A percentile compares a stretch with the other conserved stretches of the same genome.
phyloP scores from a whole-genome alignment of 2,888 invertebrate species.

The Cacoxenus indagator region DNA sequence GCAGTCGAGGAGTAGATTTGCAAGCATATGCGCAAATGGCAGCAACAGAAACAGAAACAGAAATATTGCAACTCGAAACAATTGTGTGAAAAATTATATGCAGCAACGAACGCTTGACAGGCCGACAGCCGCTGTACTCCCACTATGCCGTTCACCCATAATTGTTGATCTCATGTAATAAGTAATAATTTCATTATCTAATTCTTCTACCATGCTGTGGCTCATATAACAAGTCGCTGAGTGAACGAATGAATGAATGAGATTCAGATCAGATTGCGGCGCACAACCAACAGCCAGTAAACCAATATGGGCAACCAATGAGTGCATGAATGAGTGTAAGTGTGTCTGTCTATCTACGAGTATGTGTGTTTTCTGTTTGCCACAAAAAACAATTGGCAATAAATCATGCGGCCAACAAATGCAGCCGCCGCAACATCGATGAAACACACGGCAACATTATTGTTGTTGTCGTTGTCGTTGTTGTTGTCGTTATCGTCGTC shows the following conservation, averaged over 20 bases:
- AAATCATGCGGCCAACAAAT: conserved; percentile 43
- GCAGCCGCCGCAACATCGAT: conserved; percentile 10
- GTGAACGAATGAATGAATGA: not conserved
- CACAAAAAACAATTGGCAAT: conserved; percentile 49
- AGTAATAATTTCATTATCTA: conserved; percentile 49
- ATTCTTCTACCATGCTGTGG: conserved; percentile 37
- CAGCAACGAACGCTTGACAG: conserved; percentile 5
- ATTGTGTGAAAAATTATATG: conserved; percentile 16
- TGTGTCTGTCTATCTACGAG: not conserved
- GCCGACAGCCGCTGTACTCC: not conserved
- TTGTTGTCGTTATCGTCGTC: too few relatives aligned
- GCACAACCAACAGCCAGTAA: conserved; percentile 10
- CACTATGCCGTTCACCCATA: not conserved
- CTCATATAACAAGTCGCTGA: not conserved
- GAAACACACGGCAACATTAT: not conserved
- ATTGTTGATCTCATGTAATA: conserved; percentile 20
- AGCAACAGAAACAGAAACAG: not conserved
- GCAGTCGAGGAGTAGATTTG: not conserved
- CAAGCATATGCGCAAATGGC: not conserved
- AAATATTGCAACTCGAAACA: not conserved
- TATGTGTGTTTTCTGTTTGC: not conserved
- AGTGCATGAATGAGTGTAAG: not conserved
- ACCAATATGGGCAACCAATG: conserved; percentile 2
- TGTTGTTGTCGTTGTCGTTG: not conserved
- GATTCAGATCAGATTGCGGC: conserved; percentile 13